These are phyloP conservation scores for Nanorana parkeri DNA, from an alignment of 2,113 vertebrate species.

Conservation along the genomic window DNA sequence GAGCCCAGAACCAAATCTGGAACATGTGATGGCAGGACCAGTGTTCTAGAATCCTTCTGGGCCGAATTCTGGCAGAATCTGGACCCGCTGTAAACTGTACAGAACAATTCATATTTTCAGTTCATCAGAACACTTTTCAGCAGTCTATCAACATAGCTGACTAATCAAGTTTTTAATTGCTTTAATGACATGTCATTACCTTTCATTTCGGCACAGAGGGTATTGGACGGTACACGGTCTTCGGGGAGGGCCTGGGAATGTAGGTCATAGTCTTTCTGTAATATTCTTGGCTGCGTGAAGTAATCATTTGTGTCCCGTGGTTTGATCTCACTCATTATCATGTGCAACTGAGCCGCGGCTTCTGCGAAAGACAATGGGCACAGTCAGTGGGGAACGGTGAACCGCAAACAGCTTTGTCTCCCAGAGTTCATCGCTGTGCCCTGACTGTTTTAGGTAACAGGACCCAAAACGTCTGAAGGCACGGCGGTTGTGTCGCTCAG, in stretches of 20 bases:
- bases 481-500: not conserved
- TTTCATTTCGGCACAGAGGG: slow-evolving; percentile 64
- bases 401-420: slow-evolving; percentile 18
- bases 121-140: not conserved
- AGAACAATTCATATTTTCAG: slow-evolving; percentile 1
- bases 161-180: slow-evolving; percentile 36
- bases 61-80: not conserved
- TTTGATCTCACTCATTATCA: slow-evolving; percentile 90
- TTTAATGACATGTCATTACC: slow-evolving; percentile 64
- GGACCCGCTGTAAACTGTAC: not conserved
- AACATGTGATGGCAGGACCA: slow-evolving; percentile 1
- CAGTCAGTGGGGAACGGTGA: slow-evolving; percentile 31
- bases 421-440: not conserved
- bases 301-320: slow-evolving; percentile 93
- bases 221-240: slow-evolving; percentile 60
- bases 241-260: slow-evolving; percentile 63
- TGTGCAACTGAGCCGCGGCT: slow-evolving; percentile 79
- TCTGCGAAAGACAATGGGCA: slow-evolving; percentile 68
- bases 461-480: not conserved
- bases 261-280: slow-evolving; percentile 69
- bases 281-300: slow-evolving; percentile 81
- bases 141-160: slow-evolving; percentile 20
- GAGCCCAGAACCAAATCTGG: not conserved
- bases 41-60: not conserved
- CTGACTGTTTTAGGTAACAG: not conserved